A percentile compares a stretch with the other conserved stretches of the same genome.
phyloP scores from a whole-genome alignment of 2,888 invertebrate genomes.

The Leptopilina syphax region DNA sequence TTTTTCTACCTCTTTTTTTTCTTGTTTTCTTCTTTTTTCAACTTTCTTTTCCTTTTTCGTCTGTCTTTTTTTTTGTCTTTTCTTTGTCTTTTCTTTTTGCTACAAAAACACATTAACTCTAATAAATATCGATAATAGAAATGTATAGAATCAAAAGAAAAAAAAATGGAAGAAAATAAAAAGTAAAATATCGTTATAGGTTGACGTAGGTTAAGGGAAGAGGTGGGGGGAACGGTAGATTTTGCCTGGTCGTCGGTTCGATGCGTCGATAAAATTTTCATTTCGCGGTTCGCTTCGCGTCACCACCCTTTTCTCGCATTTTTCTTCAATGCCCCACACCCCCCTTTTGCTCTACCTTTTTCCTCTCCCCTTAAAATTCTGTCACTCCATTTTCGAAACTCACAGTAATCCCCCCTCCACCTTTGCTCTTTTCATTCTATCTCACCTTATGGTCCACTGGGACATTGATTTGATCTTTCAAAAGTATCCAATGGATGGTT shows the following conservation, averaged over 20 bases:
- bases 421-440: neutral
- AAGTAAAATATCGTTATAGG: too few species aligned
- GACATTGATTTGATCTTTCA: slow-evolving; percentile 16
- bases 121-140: too few species aligned
- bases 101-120: too few species aligned
- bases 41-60: too few species aligned
- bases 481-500: neutral
- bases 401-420: neutral
- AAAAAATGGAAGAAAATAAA: too few species aligned
- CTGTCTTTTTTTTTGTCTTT: too few species aligned
- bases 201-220: neutral
- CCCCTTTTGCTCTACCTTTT: too few species aligned
- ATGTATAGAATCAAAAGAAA: neutral
- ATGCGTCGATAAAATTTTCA: slow-evolving; percentile 70
- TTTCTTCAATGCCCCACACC: slow-evolving; percentile 22
- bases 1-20: too few species aligned
- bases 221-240: neutral
- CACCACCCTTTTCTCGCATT: slow-evolving; percentile 43
- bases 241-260: slow-evolving; percentile 54
- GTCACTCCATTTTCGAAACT: slow-evolving; percentile 30
- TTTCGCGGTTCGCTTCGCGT: slow-evolving; percentile 59
- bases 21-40: too few species aligned
- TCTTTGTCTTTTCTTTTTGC: too few species aligned
- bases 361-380: neutral
- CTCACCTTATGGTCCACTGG: slow-evolving; percentile 5